Evolutionary conservation across 1,140 invertebrate species (phyloP).

Genomic region (Idris sp.): DNA sequence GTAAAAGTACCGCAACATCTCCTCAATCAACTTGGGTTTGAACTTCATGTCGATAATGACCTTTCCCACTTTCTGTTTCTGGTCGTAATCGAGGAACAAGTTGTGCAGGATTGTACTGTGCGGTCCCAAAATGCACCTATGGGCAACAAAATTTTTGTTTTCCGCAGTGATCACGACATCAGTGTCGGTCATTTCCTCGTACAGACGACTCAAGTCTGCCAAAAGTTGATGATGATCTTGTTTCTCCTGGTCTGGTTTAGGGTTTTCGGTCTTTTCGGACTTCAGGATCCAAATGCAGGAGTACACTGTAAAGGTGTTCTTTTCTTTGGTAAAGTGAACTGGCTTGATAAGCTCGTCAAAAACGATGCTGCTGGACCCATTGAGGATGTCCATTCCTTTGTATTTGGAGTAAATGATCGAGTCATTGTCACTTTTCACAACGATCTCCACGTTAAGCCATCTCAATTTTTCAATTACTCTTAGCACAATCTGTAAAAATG

Average conservation of each 20-base stretch:
- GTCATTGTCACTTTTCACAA: constrained; percentile 1
- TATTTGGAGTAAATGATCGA: neutral
- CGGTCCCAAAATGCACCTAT: constrained; percentile 9
- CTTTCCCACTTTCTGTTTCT: neutral
- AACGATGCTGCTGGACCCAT: neutral
- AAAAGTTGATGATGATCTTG: too few relatives aligned
- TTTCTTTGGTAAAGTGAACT: neutral
- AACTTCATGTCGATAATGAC: neutral
- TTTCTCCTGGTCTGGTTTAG: too few relatives aligned
- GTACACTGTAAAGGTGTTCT: constrained; percentile 6
- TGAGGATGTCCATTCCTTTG: neutral
- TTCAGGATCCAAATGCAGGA: constrained; percentile 1
- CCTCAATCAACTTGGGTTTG: neutral
- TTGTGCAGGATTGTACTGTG: constrained; percentile 1
- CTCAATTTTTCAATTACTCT: neutral
- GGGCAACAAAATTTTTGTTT: neutral
- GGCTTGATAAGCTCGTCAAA: constrained; percentile 9
- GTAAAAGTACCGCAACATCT: constrained; percentile 16
- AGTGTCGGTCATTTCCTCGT: neutral
- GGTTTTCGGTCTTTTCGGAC: neutral
- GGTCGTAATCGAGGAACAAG: neutral
- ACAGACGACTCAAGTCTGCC: constrained; percentile 6
- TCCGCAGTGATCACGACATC: constrained; percentile 1
- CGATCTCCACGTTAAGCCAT: constrained; percentile 6
- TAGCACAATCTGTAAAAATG: too few relatives aligned